Conservation (phyloP, 2,113 vertebrate species). For the Cyphomyrus plagiostoma region DNA sequence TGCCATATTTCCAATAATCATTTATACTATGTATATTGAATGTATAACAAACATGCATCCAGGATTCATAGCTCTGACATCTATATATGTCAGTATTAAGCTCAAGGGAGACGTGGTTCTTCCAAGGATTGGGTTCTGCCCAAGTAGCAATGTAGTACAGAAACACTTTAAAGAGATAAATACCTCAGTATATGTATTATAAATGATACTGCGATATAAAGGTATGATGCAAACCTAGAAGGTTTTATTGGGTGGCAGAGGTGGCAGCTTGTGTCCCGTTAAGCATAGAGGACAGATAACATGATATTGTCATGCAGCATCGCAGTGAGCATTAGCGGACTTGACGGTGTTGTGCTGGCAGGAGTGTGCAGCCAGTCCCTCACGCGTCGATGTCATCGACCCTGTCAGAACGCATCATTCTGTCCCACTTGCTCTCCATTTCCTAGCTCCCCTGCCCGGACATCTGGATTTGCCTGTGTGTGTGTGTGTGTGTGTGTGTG, state of each 20-base stretch:
- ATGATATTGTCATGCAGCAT: neutral
- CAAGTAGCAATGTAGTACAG: neutral
- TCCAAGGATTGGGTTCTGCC: neutral
- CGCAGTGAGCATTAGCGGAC: neutral
- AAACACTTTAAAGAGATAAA: neutral
- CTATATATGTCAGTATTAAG: neutral
- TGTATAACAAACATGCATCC: neutral
- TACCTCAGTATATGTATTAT: neutral
- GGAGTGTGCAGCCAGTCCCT: neutral
- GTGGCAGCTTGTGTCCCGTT: neutral
- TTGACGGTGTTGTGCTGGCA: neutral
- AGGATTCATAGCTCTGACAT: neutral
- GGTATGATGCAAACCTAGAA: neutral
- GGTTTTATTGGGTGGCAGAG: neutral
- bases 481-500: neutral
- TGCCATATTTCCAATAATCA: neutral
- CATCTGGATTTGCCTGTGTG: neutral
- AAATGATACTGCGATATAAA: neutral
- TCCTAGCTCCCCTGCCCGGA: neutral
- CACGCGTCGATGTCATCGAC: neutral
- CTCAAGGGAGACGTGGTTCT: neutral
- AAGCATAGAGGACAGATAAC: neutral
- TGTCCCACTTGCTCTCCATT: neutral
- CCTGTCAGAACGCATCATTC: neutral
- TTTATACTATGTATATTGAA: neutral